phyloP scores from a whole-genome alignment of 30 jellyfish, hydroid and myxozoan species.

The Cassiopea xamachana region DNA sequence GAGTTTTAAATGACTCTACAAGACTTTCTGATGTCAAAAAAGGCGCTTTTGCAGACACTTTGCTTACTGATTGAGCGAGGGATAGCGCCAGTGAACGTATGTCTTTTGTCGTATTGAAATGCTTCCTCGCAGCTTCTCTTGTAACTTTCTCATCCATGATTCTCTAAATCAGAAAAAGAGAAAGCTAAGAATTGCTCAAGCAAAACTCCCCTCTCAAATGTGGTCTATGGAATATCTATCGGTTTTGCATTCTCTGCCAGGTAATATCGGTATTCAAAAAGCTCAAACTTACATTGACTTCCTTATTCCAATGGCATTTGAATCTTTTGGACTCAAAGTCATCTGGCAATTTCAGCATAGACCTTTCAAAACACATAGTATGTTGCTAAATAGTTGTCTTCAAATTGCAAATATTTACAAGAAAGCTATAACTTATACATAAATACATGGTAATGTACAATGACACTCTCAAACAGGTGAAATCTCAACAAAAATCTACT shows the following conservation, averaged over 20 bases:
- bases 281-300: slow-evolving; percentile 30
- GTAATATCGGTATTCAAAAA: not conserved
- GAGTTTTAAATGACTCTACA: slow-evolving; percentile 31
- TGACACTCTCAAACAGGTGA: too few species aligned
- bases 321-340: slow-evolving; percentile 39
- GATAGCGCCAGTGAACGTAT: slow-evolving; percentile 54
- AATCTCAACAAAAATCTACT: too few species aligned
- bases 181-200: not conserved
- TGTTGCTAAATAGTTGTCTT: too few species aligned
- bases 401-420: too few species aligned
- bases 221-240: too few species aligned
- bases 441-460: not conserved
- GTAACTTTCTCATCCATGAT: slow-evolving; percentile 28
- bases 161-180: slow-evolving; percentile 30
- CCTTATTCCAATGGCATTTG: slow-evolving; percentile 49
- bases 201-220: not conserved
- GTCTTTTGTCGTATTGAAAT: slow-evolving; percentile 69
- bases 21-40: slow-evolving; percentile 41
- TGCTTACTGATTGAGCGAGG: slow-evolving; percentile 69
- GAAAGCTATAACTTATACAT: not conserved
- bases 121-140: slow-evolving; percentile 47
- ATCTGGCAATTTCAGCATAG: slow-evolving; percentile 61
- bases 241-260: too few species aligned
- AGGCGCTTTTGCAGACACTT: slow-evolving; percentile 33
- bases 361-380: slow-evolving; percentile 16